Percentiles rank a stretch among this genome's conserved stretches.
phyloP scores from a whole-genome alignment of 2,797 vertebrate species.

The Phyllotis vaccarum region DNA sequence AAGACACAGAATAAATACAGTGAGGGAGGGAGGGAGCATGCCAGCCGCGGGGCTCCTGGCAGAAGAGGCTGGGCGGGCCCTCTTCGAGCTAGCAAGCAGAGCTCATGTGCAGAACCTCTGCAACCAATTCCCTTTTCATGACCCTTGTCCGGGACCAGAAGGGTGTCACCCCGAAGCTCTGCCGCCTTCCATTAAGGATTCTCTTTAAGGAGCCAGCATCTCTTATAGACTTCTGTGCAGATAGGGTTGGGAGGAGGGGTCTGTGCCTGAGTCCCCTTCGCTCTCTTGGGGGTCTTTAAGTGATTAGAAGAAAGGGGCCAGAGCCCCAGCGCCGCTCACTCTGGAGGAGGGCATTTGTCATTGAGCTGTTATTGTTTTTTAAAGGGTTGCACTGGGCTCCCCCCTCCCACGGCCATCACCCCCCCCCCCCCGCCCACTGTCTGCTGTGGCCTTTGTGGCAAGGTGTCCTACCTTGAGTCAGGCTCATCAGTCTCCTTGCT shows the following conservation, averaged over 20 bases:
- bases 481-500: neutral
- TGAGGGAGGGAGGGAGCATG: conserved; percentile 61
- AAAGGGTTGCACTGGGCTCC: conserved; percentile 68
- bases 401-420: neutral
- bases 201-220: conserved; percentile 74
- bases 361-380: conserved; percentile 73
- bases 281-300: conserved; percentile 85
- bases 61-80: conserved; percentile 70
- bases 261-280: neutral
- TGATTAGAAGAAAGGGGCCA: conserved; percentile 81
- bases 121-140: conserved; percentile 85
- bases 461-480: neutral
- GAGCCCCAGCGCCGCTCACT: conserved; percentile 74
- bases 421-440: conserved; percentile 61
- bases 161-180: conserved; percentile 78
- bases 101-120: conserved; percentile 84
- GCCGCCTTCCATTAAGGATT: conserved; percentile 69
- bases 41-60: conserved; percentile 75
- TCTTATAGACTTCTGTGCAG: conserved; percentile 35
- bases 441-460: conserved; percentile 58
- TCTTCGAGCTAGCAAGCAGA: conserved; percentile 71
- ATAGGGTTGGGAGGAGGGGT: conserved; percentile 30
- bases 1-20: conserved; percentile 56
- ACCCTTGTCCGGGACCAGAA: conserved; percentile 83
- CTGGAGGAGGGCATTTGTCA: conserved; percentile 70